Conservation (phyloP, 2,113 vertebrate genomes). For the Pyrgilauda ruficollis region DNA sequence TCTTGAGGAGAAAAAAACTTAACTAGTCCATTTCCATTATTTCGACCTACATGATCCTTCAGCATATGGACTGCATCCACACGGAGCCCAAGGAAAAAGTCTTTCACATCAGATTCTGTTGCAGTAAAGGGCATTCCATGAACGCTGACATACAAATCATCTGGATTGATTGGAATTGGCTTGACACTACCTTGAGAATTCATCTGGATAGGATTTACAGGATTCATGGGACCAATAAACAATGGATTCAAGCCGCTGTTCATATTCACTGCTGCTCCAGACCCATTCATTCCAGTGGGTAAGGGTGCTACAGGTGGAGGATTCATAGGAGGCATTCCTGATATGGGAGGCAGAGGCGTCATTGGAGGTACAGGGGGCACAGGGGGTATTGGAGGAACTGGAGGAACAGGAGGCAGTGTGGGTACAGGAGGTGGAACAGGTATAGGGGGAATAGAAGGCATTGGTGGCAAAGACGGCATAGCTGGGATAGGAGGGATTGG, state of each 20-base stretch:
- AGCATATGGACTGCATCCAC: conserved; percentile 87
- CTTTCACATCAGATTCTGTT: conserved; percentile 88
- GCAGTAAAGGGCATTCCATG: conserved; percentile 93
- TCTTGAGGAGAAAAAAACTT: conserved; percentile 96
- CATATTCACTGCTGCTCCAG: conserved; percentile 83
- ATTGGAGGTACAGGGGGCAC: conserved; percentile 90
- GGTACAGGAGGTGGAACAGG: conserved; percentile 92
- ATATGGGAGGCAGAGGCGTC: conserved; percentile 88
- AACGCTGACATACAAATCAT: conserved; percentile 89
- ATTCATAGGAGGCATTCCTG: conserved; percentile 91
- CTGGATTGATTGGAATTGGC: conserved; percentile 83
- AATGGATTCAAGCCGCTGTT: conserved; percentile 86
- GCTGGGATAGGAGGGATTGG: conserved; percentile 89
- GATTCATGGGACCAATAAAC: conserved; percentile 89
- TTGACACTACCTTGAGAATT: conserved; percentile 90
- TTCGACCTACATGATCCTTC: conserved; percentile 89
- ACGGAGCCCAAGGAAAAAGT: conserved; percentile 93
- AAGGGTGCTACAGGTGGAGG: conserved; percentile 89
- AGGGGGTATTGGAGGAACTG: conserved; percentile 85
- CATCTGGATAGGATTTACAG: conserved; percentile 84
- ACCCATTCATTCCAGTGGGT: conserved; percentile 85
- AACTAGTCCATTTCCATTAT: conserved; percentile 90
- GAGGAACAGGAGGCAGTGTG: conserved; percentile 87
- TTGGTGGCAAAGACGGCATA: conserved; percentile 90
- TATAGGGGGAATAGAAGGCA: conserved; percentile 90